These are phyloP conservation scores for Maylandia zebra DNA, from an alignment of 2,113 vertebrate species.

Conservation along the genomic window DNA sequence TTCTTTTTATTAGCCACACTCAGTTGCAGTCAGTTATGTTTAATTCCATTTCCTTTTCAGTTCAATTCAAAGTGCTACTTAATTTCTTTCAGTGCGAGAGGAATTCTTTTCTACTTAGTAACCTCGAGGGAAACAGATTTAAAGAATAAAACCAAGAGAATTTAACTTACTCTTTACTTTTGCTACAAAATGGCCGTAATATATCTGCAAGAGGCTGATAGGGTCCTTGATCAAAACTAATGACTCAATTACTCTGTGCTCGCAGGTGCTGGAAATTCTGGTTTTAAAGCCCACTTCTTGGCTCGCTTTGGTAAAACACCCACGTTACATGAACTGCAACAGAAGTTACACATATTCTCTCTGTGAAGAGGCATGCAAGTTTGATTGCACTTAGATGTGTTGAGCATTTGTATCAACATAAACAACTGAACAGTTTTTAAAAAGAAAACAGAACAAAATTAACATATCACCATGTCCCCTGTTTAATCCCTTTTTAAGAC, in stretches of 20 bases:
- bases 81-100: background rate
- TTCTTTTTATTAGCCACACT: background rate
- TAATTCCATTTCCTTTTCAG: background rate
- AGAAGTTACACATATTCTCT: background rate
- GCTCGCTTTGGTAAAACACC: background rate
- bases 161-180: background rate
- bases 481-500: background rate
- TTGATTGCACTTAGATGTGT: background rate
- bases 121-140: background rate
- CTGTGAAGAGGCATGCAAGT: background rate
- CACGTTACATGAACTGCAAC: background rate
- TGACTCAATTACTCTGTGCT: background rate
- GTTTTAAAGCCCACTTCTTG: background rate
- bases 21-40: background rate
- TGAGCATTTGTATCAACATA: background rate
- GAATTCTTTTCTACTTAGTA: background rate
- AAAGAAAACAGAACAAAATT: background rate
- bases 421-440: background rate
- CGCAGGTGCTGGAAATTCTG: background rate
- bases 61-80: background rate
- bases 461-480: background rate
- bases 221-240: conserved; percentile 28
- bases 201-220: background rate
- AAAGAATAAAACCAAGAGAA: background rate
- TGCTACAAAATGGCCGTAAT: background rate